Evolutionary conservation across 2,888 invertebrate genomes (phyloP), one percentile per base, ranked within the genome.

Genomic region (Limnephilus rhombicus): DNA sequence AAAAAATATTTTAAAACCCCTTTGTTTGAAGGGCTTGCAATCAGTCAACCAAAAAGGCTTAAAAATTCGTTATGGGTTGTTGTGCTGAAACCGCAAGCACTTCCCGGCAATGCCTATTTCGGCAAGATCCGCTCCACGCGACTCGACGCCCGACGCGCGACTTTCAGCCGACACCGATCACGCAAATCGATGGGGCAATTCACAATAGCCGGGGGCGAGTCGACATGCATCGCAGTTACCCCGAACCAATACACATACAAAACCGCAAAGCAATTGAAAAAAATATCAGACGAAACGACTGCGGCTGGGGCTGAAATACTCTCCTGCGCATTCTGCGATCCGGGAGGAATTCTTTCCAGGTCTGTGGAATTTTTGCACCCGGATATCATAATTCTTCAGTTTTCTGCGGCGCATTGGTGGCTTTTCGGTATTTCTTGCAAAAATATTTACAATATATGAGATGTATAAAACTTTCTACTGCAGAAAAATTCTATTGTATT

Each of bases 181-280:
- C 87, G 87, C 29, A 49, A 87, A 53, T 87, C 87, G 87, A 87
- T 49, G 87, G 87, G 49, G 49, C 49, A 49, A 31, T 87, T 29
- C 87, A 68, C 34, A 87, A 87, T 87, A 87, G 87, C 87, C 87
- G 29, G 18, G 53, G 87, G 87, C 49, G 37, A 41, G 41, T 24
- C 85, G 37, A 85, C 34, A 24, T 24, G 24, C 85, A 85, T 24
- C 85, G 34, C 31, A 37, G 68, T 68, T n/a, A 68, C 68, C 34
- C 37, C 37, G n/a, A 80, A 37, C 37, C n/a, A 89, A 34, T 18
- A 41, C 80, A 37, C 18, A 41, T 11, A 89, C 37, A 68, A 86
- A 88, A 34, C 68, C 53, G 53, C 88, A 37, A 13, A 53, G 9
- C 88, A 68, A 88, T 68, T 88, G 88, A 68, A 88, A 83, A 83